These are phyloP conservation scores for Rotaria magnacalcarata DNA, from an alignment of 2,888 invertebrate species.

Conservation along the genomic window DNA sequence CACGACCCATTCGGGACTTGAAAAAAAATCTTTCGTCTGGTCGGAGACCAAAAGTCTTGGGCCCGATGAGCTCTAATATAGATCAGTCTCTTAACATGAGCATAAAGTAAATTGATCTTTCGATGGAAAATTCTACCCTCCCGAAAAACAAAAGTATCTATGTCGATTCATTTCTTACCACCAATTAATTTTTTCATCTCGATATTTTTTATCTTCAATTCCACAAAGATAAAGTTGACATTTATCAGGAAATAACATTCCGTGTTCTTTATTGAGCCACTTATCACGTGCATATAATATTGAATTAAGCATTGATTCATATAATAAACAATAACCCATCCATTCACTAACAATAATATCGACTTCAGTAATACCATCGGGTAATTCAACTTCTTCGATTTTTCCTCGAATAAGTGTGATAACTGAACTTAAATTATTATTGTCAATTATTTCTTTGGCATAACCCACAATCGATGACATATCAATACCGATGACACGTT, in stretches of 20 bases:
- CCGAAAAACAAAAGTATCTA: no score
- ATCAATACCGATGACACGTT: constrained; percentile 89
- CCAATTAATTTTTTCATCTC: constrained; percentile 98
- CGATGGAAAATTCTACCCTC: no score
- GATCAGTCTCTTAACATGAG: no score
- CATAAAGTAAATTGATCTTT: no score
- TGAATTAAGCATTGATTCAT: constrained; percentile 98
- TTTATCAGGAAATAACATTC: constrained; percentile 83
- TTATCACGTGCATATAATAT: constrained; percentile 95
- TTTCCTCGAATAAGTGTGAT: constrained; percentile 64
- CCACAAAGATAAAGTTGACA: constrained; percentile 86
- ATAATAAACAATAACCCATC: constrained; percentile 86
- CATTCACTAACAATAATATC: constrained; percentile 82
- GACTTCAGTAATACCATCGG: constrained; percentile 79
- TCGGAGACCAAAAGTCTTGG: no score
- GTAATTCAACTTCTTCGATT: constrained; percentile 85
- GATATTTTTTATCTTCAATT: constrained; percentile 87
- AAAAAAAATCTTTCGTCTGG: no score
- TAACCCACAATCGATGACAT: constrained; percentile 97
- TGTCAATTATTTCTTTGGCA: constrained; percentile 84
- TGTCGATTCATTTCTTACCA: constrained; percentile 19
- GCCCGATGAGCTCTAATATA: no score
- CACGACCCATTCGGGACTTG: no score
- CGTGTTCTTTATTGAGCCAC: constrained; percentile 75
- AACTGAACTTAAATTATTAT: constrained; percentile 61